phyloP scores from a whole-genome alignment of 2,113 vertebrate species.

The Cromileptes altivelis region DNA sequence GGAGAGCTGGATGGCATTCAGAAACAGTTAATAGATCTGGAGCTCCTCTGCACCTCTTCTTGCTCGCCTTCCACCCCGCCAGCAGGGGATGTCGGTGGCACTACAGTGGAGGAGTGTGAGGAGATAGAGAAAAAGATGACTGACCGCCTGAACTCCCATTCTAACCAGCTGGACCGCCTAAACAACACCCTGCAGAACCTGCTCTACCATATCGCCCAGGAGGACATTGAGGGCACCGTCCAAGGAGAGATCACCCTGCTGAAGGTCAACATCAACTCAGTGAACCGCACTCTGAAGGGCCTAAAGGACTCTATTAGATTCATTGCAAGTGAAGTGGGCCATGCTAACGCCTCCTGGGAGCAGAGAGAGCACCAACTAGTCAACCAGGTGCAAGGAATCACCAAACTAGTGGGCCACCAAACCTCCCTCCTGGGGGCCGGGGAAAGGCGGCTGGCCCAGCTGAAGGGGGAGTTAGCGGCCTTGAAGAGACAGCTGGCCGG shows the following conservation, averaged over 20 bases:
- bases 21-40: conserved; percentile 88
- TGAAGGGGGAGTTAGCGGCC: conserved; percentile 91
- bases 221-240: conserved; percentile 83
- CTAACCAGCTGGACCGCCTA: conserved; percentile 85
- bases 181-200: conserved; percentile 91
- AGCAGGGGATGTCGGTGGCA: conserved; percentile 77
- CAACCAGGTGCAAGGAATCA: conserved; percentile 92
- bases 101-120: conserved; percentile 87
- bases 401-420: conserved; percentile 91
- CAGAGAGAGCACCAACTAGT: conserved; percentile 90
- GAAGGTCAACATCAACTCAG: conserved; percentile 95
- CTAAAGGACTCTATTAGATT: conserved; percentile 93
- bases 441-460: conserved; percentile 90
- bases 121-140: conserved; percentile 88
- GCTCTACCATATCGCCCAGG: conserved; percentile 87
- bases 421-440: conserved; percentile 89
- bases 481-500: conserved; percentile 88
- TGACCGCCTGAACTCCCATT: conserved; percentile 87
- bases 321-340: conserved; percentile 88
- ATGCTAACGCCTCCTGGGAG: conserved; percentile 89
- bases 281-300: conserved; percentile 95
- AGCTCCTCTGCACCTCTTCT: conserved; percentile 90
- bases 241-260: conserved; percentile 97
- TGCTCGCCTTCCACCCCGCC: conserved; percentile 81
- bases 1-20: conserved; percentile 89